Evolutionary conservation across 2,888 invertebrate genomes (phyloP), one percentile per base, ranked within the genome.

Genomic region (Caenorhabditis zanzibari): DNA sequence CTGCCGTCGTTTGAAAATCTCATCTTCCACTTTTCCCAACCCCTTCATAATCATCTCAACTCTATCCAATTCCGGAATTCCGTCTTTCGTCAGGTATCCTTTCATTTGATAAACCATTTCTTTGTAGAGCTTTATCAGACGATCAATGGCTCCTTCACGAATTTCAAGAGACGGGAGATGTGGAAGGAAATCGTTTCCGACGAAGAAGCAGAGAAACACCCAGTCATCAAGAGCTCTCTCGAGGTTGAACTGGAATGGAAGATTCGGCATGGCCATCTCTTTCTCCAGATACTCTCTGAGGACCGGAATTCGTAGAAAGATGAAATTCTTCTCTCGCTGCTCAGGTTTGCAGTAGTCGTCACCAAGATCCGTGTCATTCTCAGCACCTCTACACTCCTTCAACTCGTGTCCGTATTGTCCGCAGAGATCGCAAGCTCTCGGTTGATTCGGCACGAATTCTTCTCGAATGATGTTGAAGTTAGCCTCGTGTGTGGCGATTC

Each of bases 111-210:
- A 91, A 14, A 93, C 92, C 89, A 90, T 89, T 63, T 92, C 88
- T 94, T 99, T 99, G 93, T 99, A 99, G 82, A 79, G 64, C n/a
- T 94, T 95, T 7, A 99, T 95, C 22, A 99, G 94, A 72, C 97
- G 94, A 93, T 99, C 98, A 63, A 99, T 97, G 0, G 99, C 91
- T 47, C 88, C 88, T 81, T 92, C 93, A 91, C 94, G 94, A 92
- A 99, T 99, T 94, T 99, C 98, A 89, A 99, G 93, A 68, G 97
- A 97, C 5, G 99, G 99, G 87, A 99, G 94, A 94, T 99, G 99
- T 0, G 99, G 99, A 90, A 99, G 93, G 93, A 99, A 99, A 93
- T 99, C 99, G 92, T 99, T 99, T 63, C 99, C 99, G 7, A 92
- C 92, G 82, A 99, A 99, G 94, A 99, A 99, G 93, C 99, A 99